Percentiles rank a stretch among this genome's conserved stretches.
phyloP scores from a whole-genome alignment of 2,797 vertebrate species.

The Taeniopygia guttata region DNA sequence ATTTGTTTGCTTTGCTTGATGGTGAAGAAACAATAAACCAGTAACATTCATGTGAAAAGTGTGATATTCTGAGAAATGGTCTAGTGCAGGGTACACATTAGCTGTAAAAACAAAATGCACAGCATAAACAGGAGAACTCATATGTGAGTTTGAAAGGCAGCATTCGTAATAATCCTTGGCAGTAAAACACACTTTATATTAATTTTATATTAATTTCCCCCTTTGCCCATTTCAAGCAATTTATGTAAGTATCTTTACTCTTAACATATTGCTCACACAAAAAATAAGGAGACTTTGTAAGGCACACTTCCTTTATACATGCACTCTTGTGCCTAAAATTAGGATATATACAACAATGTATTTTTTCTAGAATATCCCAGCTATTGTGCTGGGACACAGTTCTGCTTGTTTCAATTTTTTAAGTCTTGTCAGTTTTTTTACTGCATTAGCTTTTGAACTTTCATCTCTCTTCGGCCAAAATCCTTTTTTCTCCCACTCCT shows the following conservation, averaged over 20 bases:
- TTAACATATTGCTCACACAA: neutral
- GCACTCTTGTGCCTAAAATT: neutral
- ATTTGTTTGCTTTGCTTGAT: neutral
- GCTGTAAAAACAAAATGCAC: neutral
- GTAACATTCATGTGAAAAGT: neutral
- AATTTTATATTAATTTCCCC: neutral
- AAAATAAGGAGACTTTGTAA: neutral
- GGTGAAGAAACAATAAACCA: neutral
- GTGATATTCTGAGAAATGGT: neutral
- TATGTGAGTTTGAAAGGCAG: neutral
- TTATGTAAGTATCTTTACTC: neutral
- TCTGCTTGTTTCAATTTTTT: neutral
- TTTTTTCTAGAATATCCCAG: neutral
- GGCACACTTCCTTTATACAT: neutral
- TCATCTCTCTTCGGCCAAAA: neutral
- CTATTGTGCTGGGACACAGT: neutral
- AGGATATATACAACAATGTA: neutral
- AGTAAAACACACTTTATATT: neutral
- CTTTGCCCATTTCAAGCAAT: neutral
- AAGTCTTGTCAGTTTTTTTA: neutral
- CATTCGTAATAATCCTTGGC: neutral
- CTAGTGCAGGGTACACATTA: neutral
- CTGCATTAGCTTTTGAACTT: neutral
- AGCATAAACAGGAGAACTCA: constrained; percentile 15
- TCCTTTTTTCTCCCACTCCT: neutral